phyloP scores from a whole-genome alignment of 92 coral and sea anemone genomes.

The Zoanthus gigantus region DNA sequence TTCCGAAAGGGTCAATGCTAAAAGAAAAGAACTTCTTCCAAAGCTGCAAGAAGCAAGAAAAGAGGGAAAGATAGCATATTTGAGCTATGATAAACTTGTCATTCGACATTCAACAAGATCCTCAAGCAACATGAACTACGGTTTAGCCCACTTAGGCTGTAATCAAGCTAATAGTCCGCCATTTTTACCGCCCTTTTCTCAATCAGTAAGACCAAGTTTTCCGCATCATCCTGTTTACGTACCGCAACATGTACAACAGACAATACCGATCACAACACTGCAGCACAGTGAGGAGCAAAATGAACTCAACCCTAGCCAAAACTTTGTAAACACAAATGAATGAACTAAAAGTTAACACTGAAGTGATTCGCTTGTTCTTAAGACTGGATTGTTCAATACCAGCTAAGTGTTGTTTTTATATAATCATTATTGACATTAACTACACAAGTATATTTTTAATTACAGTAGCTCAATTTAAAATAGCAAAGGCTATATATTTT shows the following conservation, averaged over 20 bases:
- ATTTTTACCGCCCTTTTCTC: not conserved
- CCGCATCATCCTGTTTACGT: too few relatives aligned
- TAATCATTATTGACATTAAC: too few relatives aligned
- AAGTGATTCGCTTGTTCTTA: not conserved
- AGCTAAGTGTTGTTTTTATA: not conserved
- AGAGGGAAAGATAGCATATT: conserved; percentile 19
- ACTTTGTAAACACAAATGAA: too few relatives aligned
- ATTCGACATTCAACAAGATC: conserved; percentile 10
- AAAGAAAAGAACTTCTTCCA: conserved; percentile 51
- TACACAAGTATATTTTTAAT: too few relatives aligned
- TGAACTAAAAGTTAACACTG: not conserved
- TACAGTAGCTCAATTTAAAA: too few relatives aligned
- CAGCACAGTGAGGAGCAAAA: too few relatives aligned
- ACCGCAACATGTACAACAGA: too few relatives aligned
- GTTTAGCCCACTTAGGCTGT: not conserved
- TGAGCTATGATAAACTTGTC: conserved; percentile 52
- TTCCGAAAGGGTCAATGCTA: conserved; percentile 54
- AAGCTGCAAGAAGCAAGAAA: conserved; percentile 56
- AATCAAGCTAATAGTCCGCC: not conserved
- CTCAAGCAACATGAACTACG: not conserved
- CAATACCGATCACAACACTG: too few relatives aligned
- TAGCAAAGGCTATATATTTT: too few relatives aligned
- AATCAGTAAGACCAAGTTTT: too few relatives aligned
- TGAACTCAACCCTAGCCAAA: too few relatives aligned
- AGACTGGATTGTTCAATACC: not conserved